These are phyloP conservation scores for Eulemur rufifrons DNA, from an alignment of 2,113 vertebrate genomes.

Conservation along the genomic window DNA sequence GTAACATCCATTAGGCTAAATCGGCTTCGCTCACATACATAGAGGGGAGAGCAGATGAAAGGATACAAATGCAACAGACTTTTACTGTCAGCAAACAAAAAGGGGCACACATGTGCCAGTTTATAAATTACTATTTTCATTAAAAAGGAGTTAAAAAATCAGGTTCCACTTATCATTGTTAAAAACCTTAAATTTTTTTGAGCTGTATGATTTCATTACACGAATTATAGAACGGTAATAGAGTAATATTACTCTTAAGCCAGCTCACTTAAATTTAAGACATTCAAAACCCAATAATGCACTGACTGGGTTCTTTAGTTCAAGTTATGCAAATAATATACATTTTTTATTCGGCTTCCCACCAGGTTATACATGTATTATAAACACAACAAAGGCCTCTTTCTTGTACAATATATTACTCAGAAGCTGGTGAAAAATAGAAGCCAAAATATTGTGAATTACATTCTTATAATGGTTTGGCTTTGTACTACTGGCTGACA, in stretches of 20 bases:
- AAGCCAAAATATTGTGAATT: constrained; percentile 77
- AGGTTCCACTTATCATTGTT: constrained; percentile 76
- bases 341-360: constrained; percentile 76
- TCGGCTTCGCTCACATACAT: constrained; percentile 78
- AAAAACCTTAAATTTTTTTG: constrained; percentile 74
- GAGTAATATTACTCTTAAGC: constrained; percentile 68
- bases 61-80: constrained; percentile 81
- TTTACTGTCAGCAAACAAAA: constrained; percentile 86
- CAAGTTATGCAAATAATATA: constrained; percentile 79
- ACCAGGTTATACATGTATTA: constrained; percentile 67
- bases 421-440: constrained; percentile 61
- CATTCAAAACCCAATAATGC: constrained; percentile 40
- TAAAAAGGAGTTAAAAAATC: constrained; percentile 78
- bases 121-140: constrained; percentile 86
- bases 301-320: constrained; percentile 71
- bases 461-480: constrained; percentile 51
- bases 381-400: constrained; percentile 75
- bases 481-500: constrained; percentile 39
- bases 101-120: constrained; percentile 82
- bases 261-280: constrained; percentile 73
- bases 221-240: constrained; percentile 68
- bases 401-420: constrained; percentile 66
- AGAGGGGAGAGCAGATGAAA: constrained; percentile 83
- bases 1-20: constrained; percentile 75
- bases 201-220: constrained; percentile 76